Base-by-base conservation (phyloP, 2,797 vertebrate species). In the Oryzias dopingdopingensis region DNA sequence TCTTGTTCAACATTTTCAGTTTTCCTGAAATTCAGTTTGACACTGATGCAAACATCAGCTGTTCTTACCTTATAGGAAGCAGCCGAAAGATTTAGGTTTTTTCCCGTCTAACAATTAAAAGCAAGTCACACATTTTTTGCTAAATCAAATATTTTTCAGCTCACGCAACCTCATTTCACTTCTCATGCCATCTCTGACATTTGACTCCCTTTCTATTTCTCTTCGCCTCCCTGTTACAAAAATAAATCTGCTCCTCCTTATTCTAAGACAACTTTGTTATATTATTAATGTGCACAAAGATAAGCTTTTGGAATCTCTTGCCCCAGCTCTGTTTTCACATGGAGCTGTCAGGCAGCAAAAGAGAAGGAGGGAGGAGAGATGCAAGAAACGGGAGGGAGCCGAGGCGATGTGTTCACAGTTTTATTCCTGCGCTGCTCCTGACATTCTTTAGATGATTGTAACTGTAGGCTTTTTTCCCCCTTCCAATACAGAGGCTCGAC, bases 271-370 rank as follows among this genome's bases (percentile, higher is more conserved):
- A 67, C 82, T 84, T 72, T 60, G 60, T 65, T 80, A 70, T 56
- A 71, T 84, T 80, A 84, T 85, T 81, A 80, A 77, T 58, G 59
- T 72, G 68, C 77, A 63, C 72, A 67, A 55, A 64, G 68, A 85
- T 89, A 84, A 83, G 79, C 80, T 69, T 64, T 66, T 67, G 82
- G 82, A 88, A 88, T 89, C 78, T 85, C 74, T 62, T 74, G 72
- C 79, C 63, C 66, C 63, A 52, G 71, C 70, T 82, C 79, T 82
- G 78, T 80, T 87, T 89, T 89, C 83, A 84, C 88, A 86, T 69
- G 13, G 72, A 54, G 60, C 61, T 74, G 87, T 79, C 68, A 72
- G 57, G 42, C 52, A 67, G 53, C 59, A 63, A 67, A 76, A 68
- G 63, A 57, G 73, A 65, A 67, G 56, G 62, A 50, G 70, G 68